A percentile compares a stretch with the other conserved stretches of the same genome.
These are phyloP conservation scores for Sebastes baramenuke DNA, from an alignment of 2,797 vertebrate species.

Conservation along the genomic window DNA sequence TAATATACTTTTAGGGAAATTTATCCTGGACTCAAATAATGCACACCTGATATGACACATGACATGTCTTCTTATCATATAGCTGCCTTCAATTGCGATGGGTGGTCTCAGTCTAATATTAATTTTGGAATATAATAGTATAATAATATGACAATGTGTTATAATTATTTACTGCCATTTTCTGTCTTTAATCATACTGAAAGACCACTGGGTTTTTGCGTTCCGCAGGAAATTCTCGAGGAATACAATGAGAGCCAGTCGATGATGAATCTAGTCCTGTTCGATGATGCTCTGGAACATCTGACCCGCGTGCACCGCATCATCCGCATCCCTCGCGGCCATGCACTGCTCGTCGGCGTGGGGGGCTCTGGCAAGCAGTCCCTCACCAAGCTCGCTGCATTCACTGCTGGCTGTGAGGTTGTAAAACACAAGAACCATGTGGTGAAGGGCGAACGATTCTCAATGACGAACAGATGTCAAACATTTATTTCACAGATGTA, in stretches of 20 bases:
- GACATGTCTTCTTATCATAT: neutral
- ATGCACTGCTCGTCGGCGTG: constrained; percentile 92
- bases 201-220: neutral
- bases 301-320: constrained; percentile 90
- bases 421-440: constrained; percentile 13
- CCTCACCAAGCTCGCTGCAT: constrained; percentile 90
- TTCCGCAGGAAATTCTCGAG: constrained; percentile 90
- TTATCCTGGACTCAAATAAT: neutral
- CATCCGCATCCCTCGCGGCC: constrained; percentile 90
- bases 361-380: constrained; percentile 97
- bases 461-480: neutral
- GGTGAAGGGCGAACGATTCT: neutral
- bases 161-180: neutral
- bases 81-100: neutral
- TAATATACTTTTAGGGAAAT: neutral
- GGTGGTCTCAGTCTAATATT: neutral
- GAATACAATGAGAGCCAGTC: constrained; percentile 91
- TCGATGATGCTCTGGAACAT: constrained; percentile 95
- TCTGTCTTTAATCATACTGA: neutral
- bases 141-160: neutral
- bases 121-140: neutral
- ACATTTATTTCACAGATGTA: neutral
- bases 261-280: constrained; percentile 93
- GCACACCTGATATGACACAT: neutral
- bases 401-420: constrained; percentile 92